A percentile compares a stretch with the other conserved stretches of the same genome.
phyloP scores from a whole-genome alignment of 2,797 vertebrate genomes.

The Alcedo quadribrachys region DNA sequence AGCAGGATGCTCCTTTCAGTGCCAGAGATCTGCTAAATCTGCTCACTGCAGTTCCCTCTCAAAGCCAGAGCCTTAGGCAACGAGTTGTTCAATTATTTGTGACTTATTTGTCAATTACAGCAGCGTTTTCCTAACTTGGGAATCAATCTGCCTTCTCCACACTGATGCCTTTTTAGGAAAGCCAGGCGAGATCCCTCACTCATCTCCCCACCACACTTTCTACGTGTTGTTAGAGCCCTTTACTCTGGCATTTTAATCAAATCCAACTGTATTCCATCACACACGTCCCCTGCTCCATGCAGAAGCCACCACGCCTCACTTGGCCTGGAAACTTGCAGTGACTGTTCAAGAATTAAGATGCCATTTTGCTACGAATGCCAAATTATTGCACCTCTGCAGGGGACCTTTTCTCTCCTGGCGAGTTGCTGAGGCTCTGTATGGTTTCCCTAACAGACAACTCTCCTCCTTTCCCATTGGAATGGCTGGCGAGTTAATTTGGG shows the following conservation, averaged over 20 bases:
- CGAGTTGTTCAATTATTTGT: slow-evolving; percentile 38
- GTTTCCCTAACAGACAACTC: background rate
- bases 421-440: background rate
- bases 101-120: slow-evolving; percentile 44
- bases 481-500: background rate
- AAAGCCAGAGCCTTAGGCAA: background rate
- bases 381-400: background rate
- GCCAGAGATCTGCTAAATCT: background rate
- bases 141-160: background rate
- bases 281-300: background rate
- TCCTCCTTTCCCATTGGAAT: background rate
- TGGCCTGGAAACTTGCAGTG: background rate
- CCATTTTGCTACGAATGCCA: background rate
- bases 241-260: slow-evolving; percentile 18
- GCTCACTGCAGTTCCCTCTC: background rate
- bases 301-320: background rate
- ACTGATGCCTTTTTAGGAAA: slow-evolving; percentile 41
- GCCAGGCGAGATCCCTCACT: background rate
- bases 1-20: background rate
- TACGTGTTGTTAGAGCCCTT: background rate
- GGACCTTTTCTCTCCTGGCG: background rate
- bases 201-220: background rate
- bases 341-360: background rate
- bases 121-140: slow-evolving; percentile 49
- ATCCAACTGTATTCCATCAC: background rate